Evolutionary conservation across 2,888 invertebrate genomes (phyloP), one percentile per base, ranked within the genome.

Genomic region (Andrena chrysosceles): DNA sequence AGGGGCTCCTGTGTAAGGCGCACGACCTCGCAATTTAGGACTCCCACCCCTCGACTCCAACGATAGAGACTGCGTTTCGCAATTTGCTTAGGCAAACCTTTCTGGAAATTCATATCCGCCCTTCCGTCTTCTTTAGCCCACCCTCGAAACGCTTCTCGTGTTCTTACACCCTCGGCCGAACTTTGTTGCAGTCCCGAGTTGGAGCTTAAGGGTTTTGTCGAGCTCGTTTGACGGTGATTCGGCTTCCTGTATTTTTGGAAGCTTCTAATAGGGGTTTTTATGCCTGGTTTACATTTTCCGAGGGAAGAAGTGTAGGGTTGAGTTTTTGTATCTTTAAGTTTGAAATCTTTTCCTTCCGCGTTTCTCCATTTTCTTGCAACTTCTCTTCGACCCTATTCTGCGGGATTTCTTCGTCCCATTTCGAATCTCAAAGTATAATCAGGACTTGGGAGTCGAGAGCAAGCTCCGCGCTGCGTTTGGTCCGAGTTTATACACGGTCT

Each of bases 41-140:
- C 13, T 42, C 29, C 23, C 33, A 31, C 63, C 16, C 29, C n/a
- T 49, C 26, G 6, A 13, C n/a, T 20, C 56, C 10, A 31, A 26
- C 68, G 26, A 54, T 60, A 26, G 70, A 82, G 87, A 81, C 85
- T 83, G 68, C 87, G 71, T 89, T 89, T 89, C 85, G 88, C 90
- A 91, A 91, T 91, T 91, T 91, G 89, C 91, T 90, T 91, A 90
- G 91, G 91, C 90, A 91, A 91, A 91, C 91, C 89, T 84, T 83
- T 83, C 89, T 77, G 82, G 90, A 89, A 89, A 90, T 91, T 91
- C 91, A 91, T 91, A 92, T 91, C 89, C 89, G 85, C 52, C 80
- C 56, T 64, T 59, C 33, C 67, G 54, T 52, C 74, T 52, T 62
- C 80, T 62, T 71, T 33, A 54, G 49, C 20, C 7, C 42, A 31